Conservation (phyloP, 2,113 vertebrate genomes). For the Tapirus terrestris region DNA sequence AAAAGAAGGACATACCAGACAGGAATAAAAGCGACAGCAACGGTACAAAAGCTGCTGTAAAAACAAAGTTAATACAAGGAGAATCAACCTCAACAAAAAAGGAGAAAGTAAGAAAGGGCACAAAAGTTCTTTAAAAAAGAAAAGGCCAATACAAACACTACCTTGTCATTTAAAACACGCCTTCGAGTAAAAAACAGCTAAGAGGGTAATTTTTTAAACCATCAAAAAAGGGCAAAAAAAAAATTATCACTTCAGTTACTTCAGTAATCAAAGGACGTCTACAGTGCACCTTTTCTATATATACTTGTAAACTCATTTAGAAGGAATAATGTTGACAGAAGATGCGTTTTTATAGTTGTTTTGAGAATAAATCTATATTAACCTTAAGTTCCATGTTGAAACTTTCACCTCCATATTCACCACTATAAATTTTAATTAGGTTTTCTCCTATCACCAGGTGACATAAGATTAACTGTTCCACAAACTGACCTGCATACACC, state of each 20-base stretch:
- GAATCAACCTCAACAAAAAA: neutral
- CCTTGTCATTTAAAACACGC: neutral
- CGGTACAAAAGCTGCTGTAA: neutral
- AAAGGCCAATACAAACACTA: neutral
- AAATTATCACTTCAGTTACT: neutral
- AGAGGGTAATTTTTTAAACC: neutral
- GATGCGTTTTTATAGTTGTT: neutral
- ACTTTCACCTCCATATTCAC: neutral
- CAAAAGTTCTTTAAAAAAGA: neutral
- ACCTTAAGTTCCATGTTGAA: neutral
- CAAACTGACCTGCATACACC: neutral
- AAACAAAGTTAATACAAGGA: neutral
- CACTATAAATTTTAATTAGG: neutral
- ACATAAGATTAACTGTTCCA: neutral
- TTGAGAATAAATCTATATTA: neutral
- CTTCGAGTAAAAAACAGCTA: slow-evolving; percentile 21
- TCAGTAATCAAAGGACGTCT: neutral
- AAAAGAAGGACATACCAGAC: neutral
- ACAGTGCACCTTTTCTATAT: neutral
- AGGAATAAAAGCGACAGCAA: neutral
- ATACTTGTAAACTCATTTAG: neutral
- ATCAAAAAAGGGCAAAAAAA: neutral
- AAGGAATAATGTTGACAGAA: neutral
- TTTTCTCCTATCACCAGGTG: neutral
- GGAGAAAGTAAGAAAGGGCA: neutral